Conservation (phyloP, 2,888 invertebrate species). For the Caenorhabditis wallacei region DNA sequence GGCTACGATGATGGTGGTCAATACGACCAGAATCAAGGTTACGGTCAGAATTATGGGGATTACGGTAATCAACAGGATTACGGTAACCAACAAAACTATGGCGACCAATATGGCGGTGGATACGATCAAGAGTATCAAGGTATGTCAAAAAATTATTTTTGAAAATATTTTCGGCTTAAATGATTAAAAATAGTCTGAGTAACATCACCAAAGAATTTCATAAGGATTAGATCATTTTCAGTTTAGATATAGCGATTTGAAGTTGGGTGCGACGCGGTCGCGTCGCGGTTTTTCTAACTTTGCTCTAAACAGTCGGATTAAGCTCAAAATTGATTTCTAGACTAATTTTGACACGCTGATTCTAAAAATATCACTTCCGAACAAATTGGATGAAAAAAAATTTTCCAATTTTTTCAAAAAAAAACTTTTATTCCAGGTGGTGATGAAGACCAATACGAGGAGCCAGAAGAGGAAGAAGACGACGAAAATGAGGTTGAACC, state of each 20-base stretch:
- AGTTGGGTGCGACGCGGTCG: not conserved
- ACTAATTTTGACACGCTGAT: no score
- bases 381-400: no score
- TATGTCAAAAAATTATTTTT: not conserved
- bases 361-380: no score
- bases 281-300: not conserved
- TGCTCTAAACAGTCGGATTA: not conserved
- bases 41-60: conserved; percentile 11
- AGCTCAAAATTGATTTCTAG: not conserved
- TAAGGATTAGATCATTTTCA: no score
- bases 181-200: no score
- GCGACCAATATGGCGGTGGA: conserved; percentile 32
- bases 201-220: no score
- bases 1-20: not conserved
- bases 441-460: conserved; percentile 24
- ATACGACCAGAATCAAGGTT: no score
- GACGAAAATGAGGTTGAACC: conserved; percentile 17
- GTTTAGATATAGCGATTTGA: no score
- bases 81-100: conserved; percentile 28
- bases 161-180: no score
- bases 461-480: conserved; percentile 29
- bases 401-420: no score
- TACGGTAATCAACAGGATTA: conserved; percentile 28
- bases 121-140: conserved; percentile 31
- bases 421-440: not conserved